These are phyloP conservation scores for Diaphora mendica DNA, from an alignment of 2,888 invertebrate genomes.

Conservation along the genomic window DNA sequence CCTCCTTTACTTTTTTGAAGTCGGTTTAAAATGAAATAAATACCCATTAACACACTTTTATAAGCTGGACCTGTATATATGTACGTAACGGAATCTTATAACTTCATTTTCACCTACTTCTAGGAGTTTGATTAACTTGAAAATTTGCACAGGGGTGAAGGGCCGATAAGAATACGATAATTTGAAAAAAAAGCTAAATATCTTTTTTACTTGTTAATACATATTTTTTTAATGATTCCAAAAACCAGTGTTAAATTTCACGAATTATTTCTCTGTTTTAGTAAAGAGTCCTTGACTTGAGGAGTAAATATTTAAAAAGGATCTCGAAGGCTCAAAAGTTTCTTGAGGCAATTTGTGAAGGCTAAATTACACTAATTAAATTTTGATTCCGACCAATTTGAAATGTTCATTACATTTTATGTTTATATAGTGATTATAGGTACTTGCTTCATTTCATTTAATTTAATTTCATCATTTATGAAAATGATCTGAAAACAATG, in stretches of 20 bases:
- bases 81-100: too few relatives aligned
- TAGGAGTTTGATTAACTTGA: too few relatives aligned
- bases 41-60: too few relatives aligned
- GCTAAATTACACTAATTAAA: neutral
- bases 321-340: conserved; percentile 2
- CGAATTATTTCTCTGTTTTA: neutral
- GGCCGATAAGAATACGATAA: too few relatives aligned
- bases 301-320: neutral
- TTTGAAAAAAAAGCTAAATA: too few relatives aligned
- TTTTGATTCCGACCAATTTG: neutral
- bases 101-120: too few relatives aligned
- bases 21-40: neutral
- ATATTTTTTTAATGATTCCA: neutral
- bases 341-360: conserved; percentile 5
- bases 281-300: neutral
- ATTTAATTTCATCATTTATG: too few relatives aligned
- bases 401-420: neutral
- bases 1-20: too few relatives aligned
- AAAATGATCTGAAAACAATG: neutral
- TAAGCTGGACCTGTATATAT: too few relatives aligned
- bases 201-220: neutral
- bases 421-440: neutral
- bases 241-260: neutral
- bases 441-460: too few relatives aligned
- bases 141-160: too few relatives aligned